Evolutionary conservation across 2,888 invertebrate genomes (phyloP).

Genomic region (Clivina fossor): DNA sequence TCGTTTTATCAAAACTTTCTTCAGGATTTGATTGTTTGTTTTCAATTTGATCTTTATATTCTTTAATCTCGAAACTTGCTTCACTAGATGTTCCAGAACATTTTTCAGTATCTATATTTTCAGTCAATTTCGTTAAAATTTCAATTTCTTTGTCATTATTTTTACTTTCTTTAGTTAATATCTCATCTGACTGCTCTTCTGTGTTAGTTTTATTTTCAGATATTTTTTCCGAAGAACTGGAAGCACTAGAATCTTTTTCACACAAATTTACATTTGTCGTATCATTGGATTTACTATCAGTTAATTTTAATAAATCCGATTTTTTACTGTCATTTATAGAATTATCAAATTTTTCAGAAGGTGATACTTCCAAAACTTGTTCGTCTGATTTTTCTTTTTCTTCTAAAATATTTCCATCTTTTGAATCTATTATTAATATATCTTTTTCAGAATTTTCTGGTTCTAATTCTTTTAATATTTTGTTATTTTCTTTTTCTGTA

Average conservation of each 20-base stretch:
- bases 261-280: no score
- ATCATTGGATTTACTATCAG: no score
- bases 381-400: constrained; percentile 5
- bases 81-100: no score
- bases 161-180: background rate
- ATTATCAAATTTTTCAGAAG: background rate
- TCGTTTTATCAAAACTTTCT: no score
- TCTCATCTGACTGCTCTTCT: background rate
- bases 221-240: background rate
- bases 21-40: no score
- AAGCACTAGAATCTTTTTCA: no score
- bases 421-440: constrained; percentile 30
- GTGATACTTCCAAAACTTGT: no score
- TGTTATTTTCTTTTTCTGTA: constrained; percentile 3
- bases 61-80: no score
- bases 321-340: no score
- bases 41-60: no score
- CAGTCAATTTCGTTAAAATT: background rate
- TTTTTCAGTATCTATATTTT: background rate
- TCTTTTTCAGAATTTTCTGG: constrained; percentile 8
- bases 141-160: background rate
- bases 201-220: background rate
- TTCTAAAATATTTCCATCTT: constrained; percentile 10
- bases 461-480: constrained; percentile 10
- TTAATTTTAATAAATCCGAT: no score